phyloP scores from a whole-genome alignment of 2,888 invertebrate genomes.

The Malacosoma neustria region DNA sequence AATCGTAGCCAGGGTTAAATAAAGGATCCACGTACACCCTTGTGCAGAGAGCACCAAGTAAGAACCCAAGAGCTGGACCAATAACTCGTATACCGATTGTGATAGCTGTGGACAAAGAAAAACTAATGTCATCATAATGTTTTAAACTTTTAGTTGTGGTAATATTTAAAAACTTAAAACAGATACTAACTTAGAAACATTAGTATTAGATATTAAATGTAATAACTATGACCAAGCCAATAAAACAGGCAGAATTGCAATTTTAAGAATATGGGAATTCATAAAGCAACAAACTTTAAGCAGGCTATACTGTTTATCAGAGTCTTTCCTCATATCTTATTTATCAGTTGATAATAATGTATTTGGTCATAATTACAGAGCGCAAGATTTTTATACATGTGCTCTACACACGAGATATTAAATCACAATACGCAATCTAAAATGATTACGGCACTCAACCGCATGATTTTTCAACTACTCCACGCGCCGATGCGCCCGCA shows the following conservation, averaged over 20 bases:
- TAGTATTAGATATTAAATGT: too few species aligned
- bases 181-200: too few species aligned
- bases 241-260: too few species aligned
- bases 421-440: conserved; percentile 28
- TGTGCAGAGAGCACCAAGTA: conserved; percentile 92
- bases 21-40: conserved; percentile 89
- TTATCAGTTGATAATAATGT: too few species aligned
- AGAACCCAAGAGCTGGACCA: conserved; percentile 92
- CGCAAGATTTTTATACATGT: conserved; percentile 10
- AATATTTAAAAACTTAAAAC: too few species aligned
- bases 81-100: conserved; percentile 93
- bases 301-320: too few species aligned
- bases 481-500: conserved; percentile 20
- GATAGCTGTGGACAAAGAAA: conserved; percentile 78
- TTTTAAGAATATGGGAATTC: too few species aligned
- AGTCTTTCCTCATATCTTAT: too few species aligned
- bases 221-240: too few species aligned
- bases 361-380: background rate
- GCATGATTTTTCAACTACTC: conserved; percentile 22
- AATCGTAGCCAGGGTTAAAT: conserved; percentile 81
- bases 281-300: too few species aligned
- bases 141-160: too few species aligned
- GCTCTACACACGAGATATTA: conserved; percentile 22
- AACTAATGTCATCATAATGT: conserved; percentile 1
- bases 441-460: conserved; percentile 14